phyloP scores from a whole-genome alignment of 2,888 invertebrate genomes.

The Hedya salicella region DNA sequence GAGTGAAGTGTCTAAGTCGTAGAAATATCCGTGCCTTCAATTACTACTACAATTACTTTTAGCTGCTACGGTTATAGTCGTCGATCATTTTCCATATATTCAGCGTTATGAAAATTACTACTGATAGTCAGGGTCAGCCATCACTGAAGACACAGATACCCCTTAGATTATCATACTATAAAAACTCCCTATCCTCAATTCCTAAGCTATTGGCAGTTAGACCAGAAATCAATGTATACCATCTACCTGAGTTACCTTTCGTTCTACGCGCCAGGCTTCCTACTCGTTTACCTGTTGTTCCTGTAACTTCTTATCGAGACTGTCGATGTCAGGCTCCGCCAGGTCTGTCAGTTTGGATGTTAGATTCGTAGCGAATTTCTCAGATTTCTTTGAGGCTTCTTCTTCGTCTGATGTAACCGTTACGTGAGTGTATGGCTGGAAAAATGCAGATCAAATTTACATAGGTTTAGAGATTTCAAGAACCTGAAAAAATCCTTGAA shows the following conservation, averaged over 20 bases:
- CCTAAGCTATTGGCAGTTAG: background rate
- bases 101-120: too few relatives aligned
- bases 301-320: slow-evolving; percentile 87
- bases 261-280: background rate
- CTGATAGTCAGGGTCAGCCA: too few relatives aligned
- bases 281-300: slow-evolving; percentile 85
- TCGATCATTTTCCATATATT: too few relatives aligned
- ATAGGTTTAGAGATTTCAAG: too few relatives aligned
- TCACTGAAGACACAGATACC: too few relatives aligned
- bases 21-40: too few relatives aligned
- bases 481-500: too few relatives aligned
- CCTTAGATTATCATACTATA: too few relatives aligned
- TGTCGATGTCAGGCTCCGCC: slow-evolving; percentile 73
- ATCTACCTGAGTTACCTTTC: slow-evolving; percentile 1
- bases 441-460: slow-evolving; percentile 45
- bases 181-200: too few relatives aligned
- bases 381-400: slow-evolving; percentile 86
- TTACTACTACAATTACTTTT: too few relatives aligned
- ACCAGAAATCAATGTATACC: background rate
- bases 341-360: slow-evolving; percentile 82
- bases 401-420: slow-evolving; percentile 92
- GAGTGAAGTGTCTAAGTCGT: too few relatives aligned
- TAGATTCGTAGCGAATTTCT: slow-evolving; percentile 81
- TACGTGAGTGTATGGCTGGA: slow-evolving; percentile 88
- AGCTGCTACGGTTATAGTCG: too few relatives aligned